phyloP scores from a whole-genome alignment of 2,888 invertebrate genomes.

The Elmis aenea region DNA sequence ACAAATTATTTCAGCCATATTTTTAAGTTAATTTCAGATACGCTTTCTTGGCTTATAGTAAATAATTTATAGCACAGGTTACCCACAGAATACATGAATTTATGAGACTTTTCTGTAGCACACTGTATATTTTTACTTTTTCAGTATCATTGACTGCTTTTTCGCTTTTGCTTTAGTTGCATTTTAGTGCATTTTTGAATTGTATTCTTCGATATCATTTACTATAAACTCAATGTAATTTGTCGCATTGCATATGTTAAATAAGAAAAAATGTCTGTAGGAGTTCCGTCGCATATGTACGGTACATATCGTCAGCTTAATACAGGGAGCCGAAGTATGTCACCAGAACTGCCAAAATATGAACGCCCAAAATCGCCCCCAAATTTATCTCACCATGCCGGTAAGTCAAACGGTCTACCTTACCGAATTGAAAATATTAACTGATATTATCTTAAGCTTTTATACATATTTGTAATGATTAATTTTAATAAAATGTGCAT shows the following conservation, averaged over 20 bases:
- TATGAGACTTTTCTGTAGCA: too few relatives aligned
- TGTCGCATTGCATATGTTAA: neutral
- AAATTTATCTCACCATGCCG: conserved; percentile 21
- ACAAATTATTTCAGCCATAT: too few relatives aligned
- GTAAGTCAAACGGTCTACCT: conserved; percentile 38
- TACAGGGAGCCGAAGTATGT: conserved; percentile 33
- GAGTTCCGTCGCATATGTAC: conserved; percentile 48
- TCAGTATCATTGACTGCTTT: too few relatives aligned
- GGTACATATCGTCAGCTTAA: conserved; percentile 47
- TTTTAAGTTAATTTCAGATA: too few relatives aligned
- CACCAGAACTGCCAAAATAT: conserved; percentile 37
- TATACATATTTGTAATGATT: neutral
- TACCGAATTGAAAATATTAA: conserved; percentile 29
- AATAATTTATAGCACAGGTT: too few relatives aligned
- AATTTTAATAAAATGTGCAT: neutral
- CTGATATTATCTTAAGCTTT: conserved; percentile 11
- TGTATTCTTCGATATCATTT: too few relatives aligned
- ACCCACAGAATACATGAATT: too few relatives aligned
- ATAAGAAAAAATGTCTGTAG: conserved; percentile 27
- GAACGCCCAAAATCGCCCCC: conserved; percentile 37
- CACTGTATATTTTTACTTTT: too few relatives aligned
- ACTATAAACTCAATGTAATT: too few relatives aligned
- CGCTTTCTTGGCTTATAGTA: too few relatives aligned
- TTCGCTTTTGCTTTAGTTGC: too few relatives aligned
- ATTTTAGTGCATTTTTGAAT: too few relatives aligned